Percentiles rank a stretch among this genome's conserved stretches.
Evolutionary conservation across 2,113 vertebrate species (phyloP).

Genomic region (Amblyornis subalaris): DNA sequence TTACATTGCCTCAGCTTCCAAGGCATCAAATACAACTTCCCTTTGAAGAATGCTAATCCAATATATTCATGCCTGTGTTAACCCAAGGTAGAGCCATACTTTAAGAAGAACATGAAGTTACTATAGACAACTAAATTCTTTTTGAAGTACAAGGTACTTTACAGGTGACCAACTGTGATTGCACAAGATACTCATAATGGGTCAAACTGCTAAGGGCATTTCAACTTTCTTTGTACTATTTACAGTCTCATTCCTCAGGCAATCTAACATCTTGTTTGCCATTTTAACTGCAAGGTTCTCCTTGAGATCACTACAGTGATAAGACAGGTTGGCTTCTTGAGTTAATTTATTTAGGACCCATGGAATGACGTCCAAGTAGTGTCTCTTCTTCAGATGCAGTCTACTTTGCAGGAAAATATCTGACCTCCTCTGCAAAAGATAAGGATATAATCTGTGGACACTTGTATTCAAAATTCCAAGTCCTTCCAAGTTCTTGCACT

Average conservation of each 20-base stretch:
- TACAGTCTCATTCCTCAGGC: slow-evolving; percentile 26
- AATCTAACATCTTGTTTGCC: slow-evolving; percentile 37
- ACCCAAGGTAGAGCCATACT: not conserved
- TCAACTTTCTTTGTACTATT: slow-evolving; percentile 26
- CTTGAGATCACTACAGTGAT: slow-evolving; percentile 19
- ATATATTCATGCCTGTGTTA: not conserved
- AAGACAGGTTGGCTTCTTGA: slow-evolving; percentile 4
- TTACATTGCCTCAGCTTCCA: not conserved
- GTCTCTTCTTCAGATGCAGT: not conserved
- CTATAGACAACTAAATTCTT: not conserved
- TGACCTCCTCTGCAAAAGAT: not conserved
- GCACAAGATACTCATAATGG: not conserved
- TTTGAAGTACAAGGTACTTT: not conserved
- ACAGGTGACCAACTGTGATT: not conserved
- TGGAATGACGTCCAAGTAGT: not conserved
- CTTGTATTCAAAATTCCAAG: not conserved
- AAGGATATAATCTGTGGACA: not conserved
- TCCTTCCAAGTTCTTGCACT: not conserved
- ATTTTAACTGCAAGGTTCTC: slow-evolving; percentile 30
- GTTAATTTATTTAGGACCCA: not conserved
- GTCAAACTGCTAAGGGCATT: slow-evolving; percentile 6
- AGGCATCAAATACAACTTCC: not conserved
- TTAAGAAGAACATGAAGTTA: not conserved
- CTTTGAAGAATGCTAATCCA: not conserved
- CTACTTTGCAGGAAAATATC: not conserved